phyloP scores from a whole-genome alignment of 2,797 vertebrate species.

The Lepus oiostolus region DNA sequence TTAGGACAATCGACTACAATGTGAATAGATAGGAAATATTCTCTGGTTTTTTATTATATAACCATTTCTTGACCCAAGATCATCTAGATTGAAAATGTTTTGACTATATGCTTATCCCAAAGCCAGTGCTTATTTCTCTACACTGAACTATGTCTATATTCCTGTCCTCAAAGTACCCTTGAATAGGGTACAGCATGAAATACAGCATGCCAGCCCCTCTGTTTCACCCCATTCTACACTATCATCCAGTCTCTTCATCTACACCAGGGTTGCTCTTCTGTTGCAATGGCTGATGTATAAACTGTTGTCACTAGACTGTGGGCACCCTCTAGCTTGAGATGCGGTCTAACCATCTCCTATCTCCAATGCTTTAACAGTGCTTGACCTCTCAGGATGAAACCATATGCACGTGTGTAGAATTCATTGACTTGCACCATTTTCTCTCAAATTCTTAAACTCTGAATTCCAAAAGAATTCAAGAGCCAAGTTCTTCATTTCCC shows the following conservation, averaged over 20 bases:
- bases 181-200: not conserved
- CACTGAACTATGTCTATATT: not conserved
- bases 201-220: not conserved
- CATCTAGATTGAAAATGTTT: not conserved
- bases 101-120: not conserved
- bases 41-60: not conserved
- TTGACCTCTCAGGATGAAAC: not conserved
- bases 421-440: not conserved
- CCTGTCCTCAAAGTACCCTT: constrained; percentile 14
- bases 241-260: not conserved
- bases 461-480: constrained; percentile 17
- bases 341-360: not conserved
- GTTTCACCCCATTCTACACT: not conserved
- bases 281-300: not conserved
- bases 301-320: not conserved
- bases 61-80: not conserved
- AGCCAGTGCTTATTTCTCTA: not conserved
- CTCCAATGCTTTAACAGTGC: not conserved
- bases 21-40: not conserved
- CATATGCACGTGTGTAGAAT: not conserved
- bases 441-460: constrained; percentile 42
- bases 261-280: not conserved
- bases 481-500: constrained; percentile 11
- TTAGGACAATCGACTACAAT: not conserved
- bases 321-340: not conserved